These are phyloP conservation scores for Bellardia pandia DNA, from an alignment of 2,888 invertebrate genomes.

Conservation along the genomic window DNA sequence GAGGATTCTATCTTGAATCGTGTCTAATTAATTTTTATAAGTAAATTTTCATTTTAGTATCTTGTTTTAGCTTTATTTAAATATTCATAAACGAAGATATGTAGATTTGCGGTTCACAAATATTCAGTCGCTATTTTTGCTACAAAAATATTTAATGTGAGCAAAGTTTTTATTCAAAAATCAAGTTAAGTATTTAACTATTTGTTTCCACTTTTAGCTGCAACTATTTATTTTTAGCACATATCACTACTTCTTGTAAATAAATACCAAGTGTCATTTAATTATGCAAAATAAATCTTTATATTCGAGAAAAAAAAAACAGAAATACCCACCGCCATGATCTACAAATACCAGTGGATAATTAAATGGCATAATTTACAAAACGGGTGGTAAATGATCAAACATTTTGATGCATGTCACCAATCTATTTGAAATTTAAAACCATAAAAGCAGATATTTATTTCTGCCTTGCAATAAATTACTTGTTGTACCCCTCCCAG, in stretches of 20 bases:
- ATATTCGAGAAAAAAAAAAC: background rate
- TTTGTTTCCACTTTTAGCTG: background rate
- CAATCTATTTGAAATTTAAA: conserved; percentile 69
- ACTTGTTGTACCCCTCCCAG: background rate
- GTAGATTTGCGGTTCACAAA: no score
- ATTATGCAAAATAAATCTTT: conserved; percentile 62
- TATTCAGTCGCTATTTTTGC: no score
- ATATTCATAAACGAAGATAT: no score
- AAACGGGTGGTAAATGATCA: conserved; percentile 72
- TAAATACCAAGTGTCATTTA: conserved; percentile 62
- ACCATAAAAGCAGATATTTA: conserved; percentile 47
- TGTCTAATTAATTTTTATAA: no score
- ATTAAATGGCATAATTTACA: conserved; percentile 60
- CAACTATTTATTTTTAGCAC: background rate
- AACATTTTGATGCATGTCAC: conserved; percentile 66
- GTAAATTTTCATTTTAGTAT: no score
- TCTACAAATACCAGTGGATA: conserved; percentile 43
- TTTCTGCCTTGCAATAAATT: background rate
- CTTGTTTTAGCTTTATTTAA: no score
- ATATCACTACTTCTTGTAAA: conserved; percentile 5
- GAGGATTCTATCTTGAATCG: no score
- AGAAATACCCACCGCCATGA: conserved; percentile 47
- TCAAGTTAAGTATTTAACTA: background rate
- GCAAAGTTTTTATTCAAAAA: no score
- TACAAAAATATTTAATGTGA: no score